These are phyloP conservation scores for Oscheius sp. DNA, from an alignment of 2,888 invertebrate species.

Conservation along the genomic window DNA sequence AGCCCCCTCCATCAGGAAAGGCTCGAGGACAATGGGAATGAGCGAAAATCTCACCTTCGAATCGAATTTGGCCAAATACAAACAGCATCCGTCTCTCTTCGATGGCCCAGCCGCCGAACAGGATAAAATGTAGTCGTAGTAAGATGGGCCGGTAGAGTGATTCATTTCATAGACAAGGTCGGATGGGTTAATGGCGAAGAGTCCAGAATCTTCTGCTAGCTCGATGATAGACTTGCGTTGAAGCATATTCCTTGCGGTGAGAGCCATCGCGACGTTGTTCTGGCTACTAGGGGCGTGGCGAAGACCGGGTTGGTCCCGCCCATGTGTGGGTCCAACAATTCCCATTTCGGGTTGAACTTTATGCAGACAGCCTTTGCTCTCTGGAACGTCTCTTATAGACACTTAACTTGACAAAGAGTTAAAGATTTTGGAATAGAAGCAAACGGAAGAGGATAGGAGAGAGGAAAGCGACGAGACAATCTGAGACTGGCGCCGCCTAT, in stretches of 20 bases:
- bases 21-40: neutral
- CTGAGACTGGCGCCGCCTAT: neutral
- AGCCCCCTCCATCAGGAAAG: neutral
- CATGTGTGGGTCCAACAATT: slow-evolving; percentile 34
- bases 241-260: slow-evolving; percentile 31
- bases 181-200: slow-evolving; percentile 65
- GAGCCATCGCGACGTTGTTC: slow-evolving; percentile 32
- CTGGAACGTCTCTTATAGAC: slow-evolving; percentile 22
- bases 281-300: slow-evolving; percentile 28
- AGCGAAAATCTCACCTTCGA: slow-evolving; percentile 30
- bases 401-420: neutral
- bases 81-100: slow-evolving; percentile 36
- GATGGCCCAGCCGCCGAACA: slow-evolving; percentile 49
- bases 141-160: slow-evolving; percentile 56
- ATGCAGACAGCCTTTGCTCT: slow-evolving; percentile 5
- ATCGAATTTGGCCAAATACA: slow-evolving; percentile 69
- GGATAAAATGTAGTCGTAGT: slow-evolving; percentile 71
- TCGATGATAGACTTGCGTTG: slow-evolving; percentile 67
- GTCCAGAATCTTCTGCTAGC: slow-evolving; percentile 66
- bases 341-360: slow-evolving; percentile 37
- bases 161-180: slow-evolving; percentile 69
- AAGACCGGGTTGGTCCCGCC: slow-evolving; percentile 31
- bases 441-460: neutral
- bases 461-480: neutral
- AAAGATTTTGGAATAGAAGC: neutral